Evolutionary conservation across 1,140 invertebrate genomes (phyloP).

Genomic region (Schlechtendalia chinensis): DNA sequence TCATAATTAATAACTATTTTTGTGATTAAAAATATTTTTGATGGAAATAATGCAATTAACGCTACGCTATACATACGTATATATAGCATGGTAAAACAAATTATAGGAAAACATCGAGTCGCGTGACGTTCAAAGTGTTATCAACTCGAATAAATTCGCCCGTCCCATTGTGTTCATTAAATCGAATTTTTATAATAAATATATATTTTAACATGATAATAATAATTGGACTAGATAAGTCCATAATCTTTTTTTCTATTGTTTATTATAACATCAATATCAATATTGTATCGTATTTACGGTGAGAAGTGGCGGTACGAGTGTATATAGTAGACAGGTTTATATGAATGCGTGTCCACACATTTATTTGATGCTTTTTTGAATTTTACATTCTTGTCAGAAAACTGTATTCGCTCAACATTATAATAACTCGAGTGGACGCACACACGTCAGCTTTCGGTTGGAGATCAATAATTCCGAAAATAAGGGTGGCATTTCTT

Average conservation of each 20-base stretch:
- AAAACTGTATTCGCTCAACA: too few species aligned
- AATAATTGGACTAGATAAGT: background rate
- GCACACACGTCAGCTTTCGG: too few species aligned
- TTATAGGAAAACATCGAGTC: too few species aligned
- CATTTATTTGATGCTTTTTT: too few species aligned
- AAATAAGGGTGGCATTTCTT: background rate
- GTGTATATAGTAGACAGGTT: background rate
- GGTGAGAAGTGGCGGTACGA: background rate
- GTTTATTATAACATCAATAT: background rate
- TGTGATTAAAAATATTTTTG: too few species aligned
- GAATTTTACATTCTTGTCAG: too few species aligned
- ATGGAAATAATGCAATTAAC: too few species aligned
- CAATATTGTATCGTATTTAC: background rate
- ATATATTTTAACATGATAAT: background rate
- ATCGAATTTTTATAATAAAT: background rate
- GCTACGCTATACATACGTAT: too few species aligned
- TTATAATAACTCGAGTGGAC: too few species aligned
- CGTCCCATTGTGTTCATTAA: background rate
- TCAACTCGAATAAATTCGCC: background rate
- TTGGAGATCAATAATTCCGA: background rate
- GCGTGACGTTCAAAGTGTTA: background rate
- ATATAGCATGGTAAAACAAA: too few species aligned
- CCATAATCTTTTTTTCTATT: too few species aligned
- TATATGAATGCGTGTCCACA: background rate
- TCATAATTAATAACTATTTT: too few species aligned